Evolutionary conservation across 37 sponge, comb jelly and placozoan species (phyloP).

Genomic region (Beroe forskalii): DNA sequence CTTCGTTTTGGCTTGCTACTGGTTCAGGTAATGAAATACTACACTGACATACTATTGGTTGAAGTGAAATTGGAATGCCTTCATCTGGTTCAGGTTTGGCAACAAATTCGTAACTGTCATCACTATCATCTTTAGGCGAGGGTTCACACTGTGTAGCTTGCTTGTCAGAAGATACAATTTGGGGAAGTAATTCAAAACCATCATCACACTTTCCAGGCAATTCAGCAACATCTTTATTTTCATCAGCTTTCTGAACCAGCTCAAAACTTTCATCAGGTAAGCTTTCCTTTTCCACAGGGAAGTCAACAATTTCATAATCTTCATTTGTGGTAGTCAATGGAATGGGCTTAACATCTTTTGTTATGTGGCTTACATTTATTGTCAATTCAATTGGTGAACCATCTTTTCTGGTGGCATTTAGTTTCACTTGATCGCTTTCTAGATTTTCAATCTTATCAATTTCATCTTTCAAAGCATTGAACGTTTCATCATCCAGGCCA

Average conservation of each 20-base stretch:
- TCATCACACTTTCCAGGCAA: background rate
- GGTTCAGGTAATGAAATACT: background rate
- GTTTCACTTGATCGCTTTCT: background rate
- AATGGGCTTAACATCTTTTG: background rate
- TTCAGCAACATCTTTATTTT: background rate
- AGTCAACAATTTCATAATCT: background rate
- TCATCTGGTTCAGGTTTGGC: background rate
- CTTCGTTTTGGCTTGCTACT: background rate
- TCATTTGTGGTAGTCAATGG: background rate
- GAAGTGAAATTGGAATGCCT: no score
- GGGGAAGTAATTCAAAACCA: background rate
- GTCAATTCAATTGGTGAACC: conserved; percentile 51
- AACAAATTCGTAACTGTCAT: background rate
- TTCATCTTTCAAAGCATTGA: background rate
- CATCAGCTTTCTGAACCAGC: background rate
- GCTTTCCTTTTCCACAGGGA: background rate
- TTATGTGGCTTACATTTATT: conserved; percentile 27
- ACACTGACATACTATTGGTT: background rate
- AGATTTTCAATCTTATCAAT: background rate
- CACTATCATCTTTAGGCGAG: background rate
- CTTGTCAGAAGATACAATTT: background rate
- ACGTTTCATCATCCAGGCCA: conserved; percentile 2
- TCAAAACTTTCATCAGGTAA: no score
- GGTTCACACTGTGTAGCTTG: background rate
- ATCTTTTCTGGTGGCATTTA: conserved; percentile 9